Base-by-base conservation (phyloP, 2,888 invertebrate species). In the Cantharis lateralis region DNA sequence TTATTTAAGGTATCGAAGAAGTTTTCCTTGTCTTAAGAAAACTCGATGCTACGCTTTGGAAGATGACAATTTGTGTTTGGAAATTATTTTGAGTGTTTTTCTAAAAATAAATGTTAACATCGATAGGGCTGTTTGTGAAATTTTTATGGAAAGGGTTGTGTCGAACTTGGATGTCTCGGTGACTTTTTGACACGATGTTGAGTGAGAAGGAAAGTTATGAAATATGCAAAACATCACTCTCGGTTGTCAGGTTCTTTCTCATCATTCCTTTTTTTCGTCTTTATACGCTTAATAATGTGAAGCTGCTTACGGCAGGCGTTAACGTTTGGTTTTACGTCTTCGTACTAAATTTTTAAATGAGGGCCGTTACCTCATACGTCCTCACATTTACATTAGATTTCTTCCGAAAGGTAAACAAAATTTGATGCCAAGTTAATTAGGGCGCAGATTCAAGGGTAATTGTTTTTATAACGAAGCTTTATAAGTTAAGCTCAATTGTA, bases 171-270 rank as follows among this genome's bases (percentile, higher is more conserved):
- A 75, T 78, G 70, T 78, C 76, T 79, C 76, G 69, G 80, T 80
- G 78, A 78, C 78, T 78, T 72, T 72, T 79, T 80, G 80, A 81
- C 81, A 81, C 77, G 76, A 73, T 78, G 20, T 78, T 76, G 81
- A 81, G 74, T 74, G 81, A 83, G 80, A 82, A 81, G 81, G 82
- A 83, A 82, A 83, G 82, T 84, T 83, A 84, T 84, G 83, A 85
- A 85, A 84, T 84, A 85, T 85, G 84, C 82, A 84, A 81, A 81
- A 81, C 81, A 82, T 83, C 84, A 84, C 81, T 80, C 81, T 80
- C 80, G 81, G 79, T 79, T 82, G 83, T 83, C 81, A 81, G 81
- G 79, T 81, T 79, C 79, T 81, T 82, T 81, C 83, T 80, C 80
- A 81, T 82, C 82, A 81, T 81, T 74, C 78, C 77, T 79, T 69